These are phyloP conservation scores for Himalopsyche kuldschensis DNA, from an alignment of 2,888 invertebrate species.

Conservation along the genomic window DNA sequence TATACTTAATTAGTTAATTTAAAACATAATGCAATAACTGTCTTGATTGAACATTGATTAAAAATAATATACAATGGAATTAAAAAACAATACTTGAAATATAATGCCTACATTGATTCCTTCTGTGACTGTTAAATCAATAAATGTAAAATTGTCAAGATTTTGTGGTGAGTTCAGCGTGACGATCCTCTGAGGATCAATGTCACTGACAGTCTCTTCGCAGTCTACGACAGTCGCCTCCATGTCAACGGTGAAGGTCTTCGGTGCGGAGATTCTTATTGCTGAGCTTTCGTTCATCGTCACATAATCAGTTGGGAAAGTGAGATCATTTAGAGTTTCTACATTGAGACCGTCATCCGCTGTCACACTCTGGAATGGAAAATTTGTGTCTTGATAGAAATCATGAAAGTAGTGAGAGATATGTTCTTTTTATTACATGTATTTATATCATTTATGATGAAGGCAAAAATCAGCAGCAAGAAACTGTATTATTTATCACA, in stretches of 20 bases:
- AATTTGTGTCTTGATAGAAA: too few species aligned
- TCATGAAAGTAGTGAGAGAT: too few species aligned
- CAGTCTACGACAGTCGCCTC: slow-evolving; percentile 47
- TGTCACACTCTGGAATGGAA: slow-evolving; percentile 48
- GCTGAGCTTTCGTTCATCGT: slow-evolving; percentile 45
- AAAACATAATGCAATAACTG: background rate
- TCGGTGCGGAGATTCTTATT: slow-evolving; percentile 51
- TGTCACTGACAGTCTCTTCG: slow-evolving; percentile 51
- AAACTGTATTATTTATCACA: too few species aligned
- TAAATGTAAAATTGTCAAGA: slow-evolving; percentile 54
- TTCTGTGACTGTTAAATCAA: slow-evolving; percentile 55
- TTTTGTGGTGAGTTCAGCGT: slow-evolving; percentile 52
- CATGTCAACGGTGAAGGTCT: slow-evolving; percentile 52
- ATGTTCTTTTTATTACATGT: too few species aligned
- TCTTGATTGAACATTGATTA: background rate
- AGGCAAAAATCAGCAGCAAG: too few species aligned
- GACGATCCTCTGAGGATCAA: slow-evolving; percentile 53
- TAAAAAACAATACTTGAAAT: background rate
- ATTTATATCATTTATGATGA: too few species aligned
- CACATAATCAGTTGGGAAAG: slow-evolving; percentile 59
- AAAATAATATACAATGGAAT: background rate
- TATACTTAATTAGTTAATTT: background rate
- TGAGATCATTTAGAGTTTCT: slow-evolving; percentile 51
- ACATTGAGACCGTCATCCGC: slow-evolving; percentile 46
- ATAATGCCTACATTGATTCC: slow-evolving; percentile 50